Evolutionary conservation across 1,140 invertebrate species (phyloP), one percentile per base, ranked within the genome.

Genomic region (Philotrypesis tridentata): DNA sequence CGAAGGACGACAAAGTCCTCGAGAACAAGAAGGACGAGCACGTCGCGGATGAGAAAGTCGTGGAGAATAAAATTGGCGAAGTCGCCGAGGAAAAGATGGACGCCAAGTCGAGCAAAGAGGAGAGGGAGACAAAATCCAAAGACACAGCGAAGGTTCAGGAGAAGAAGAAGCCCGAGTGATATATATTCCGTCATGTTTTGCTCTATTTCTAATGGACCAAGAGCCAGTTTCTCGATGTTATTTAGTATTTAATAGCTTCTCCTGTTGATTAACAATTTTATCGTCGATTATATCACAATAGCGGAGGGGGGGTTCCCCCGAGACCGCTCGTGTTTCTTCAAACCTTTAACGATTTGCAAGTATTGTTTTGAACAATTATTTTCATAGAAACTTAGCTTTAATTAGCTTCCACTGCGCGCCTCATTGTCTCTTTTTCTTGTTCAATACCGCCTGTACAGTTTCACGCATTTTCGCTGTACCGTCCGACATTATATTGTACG

Each of bases 81-180:
- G 23, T 7, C 37, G 0, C 21, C 7, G 29, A 43, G 4, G 33
- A 23, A 48, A 33, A 11, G 25, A 27, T n/a, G n/a, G n/a, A n/a
- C n/a, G n/a, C n/a, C n/a, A 68, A 61, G 2, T 48, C 6, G 8
- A 2, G 80, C 11, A 67, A 84, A 2, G 73, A 85, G 73, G 84
- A 75, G 12, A 14, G 17, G 40, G 12, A 14, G 2, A 43, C 12
- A 3, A 43, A 43, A 0, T 14, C 40, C 40, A 43, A 11, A 0
- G 40, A 78, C 82, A 63, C 61, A 25, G 63, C 77, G 2, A 81
- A 82, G 65, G 77, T 76, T 33, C 25, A 82, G 61, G 83, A 82
- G 65, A 25, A 82, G 23, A 48, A 25, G 14, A 65, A 82, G 55
- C 14, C 12, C 12, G 23, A 48, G 71, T 48, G 33, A 48, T 48